phyloP scores from a whole-genome alignment of 2,797 vertebrate genomes.

The Takifugu rubripes region DNA sequence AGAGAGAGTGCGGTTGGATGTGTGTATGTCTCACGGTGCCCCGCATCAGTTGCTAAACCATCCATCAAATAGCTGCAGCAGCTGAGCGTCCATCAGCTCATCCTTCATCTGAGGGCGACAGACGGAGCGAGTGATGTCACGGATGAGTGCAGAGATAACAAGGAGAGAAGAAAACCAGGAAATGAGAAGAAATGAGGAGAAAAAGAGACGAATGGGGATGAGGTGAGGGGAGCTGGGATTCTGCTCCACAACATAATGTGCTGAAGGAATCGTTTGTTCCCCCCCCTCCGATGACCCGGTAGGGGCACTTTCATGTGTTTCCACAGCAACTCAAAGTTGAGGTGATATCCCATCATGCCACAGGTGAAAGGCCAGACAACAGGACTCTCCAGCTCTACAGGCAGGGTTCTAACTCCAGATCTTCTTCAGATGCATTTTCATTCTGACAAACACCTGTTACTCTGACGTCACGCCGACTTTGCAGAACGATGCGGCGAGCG shows the following conservation, averaged over 20 bases:
- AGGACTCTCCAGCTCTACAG: too few relatives aligned
- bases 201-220: neutral
- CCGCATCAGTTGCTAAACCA: constrained; percentile 63
- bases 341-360: neutral
- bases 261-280: too few relatives aligned
- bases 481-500: too few relatives aligned
- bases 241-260: too few relatives aligned
- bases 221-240: too few relatives aligned
- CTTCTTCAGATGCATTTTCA: too few relatives aligned
- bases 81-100: constrained; percentile 59
- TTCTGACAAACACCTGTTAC: too few relatives aligned
- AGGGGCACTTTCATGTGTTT: too few relatives aligned
- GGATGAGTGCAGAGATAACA: constrained; percentile 54
- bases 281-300: too few relatives aligned
- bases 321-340: neutral
- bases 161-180: constrained; percentile 20
- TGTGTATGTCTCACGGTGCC: constrained; percentile 17
- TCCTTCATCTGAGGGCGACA: constrained; percentile 70
- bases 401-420: too few relatives aligned
- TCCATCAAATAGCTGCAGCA: constrained; percentile 70
- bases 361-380: neutral
- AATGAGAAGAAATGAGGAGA: neutral
- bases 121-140: constrained; percentile 48
- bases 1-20: constrained; percentile 23
- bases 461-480: too few relatives aligned